Evolutionary conservation across 2,797 vertebrate genomes (phyloP).

Genomic region (Novumbra hubbsi): DNA sequence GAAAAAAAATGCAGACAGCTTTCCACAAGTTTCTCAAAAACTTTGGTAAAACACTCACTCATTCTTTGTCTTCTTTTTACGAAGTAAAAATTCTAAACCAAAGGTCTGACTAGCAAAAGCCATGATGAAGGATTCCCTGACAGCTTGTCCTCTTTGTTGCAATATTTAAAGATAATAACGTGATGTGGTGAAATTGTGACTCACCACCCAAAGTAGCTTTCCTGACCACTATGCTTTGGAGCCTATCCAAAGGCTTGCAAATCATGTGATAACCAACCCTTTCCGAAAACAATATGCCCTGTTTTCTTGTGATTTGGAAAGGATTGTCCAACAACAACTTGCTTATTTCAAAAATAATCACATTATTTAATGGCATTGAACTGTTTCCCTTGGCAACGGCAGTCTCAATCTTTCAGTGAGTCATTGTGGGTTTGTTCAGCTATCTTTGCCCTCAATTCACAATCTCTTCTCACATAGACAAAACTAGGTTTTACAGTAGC

Average conservation of each 20-base stretch:
- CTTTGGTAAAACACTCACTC: constrained; percentile 56
- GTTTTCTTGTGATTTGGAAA: constrained; percentile 49
- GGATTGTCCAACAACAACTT: constrained; percentile 16
- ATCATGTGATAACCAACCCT: constrained; percentile 23
- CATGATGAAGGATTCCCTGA: constrained; percentile 53
- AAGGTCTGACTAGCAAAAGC: constrained; percentile 73
- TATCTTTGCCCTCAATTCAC: constrained; percentile 15
- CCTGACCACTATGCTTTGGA: not conserved
- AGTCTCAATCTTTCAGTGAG: not conserved
- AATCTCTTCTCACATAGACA: constrained; percentile 24
- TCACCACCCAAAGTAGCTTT: not conserved
- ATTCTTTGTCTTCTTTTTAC: constrained; percentile 21
- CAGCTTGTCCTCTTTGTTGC: not conserved
- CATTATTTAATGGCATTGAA: constrained; percentile 7
- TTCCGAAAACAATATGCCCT: constrained; percentile 41
- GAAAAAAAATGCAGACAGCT: not conserved
- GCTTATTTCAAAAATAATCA: constrained; percentile 24
- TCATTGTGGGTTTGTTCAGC: constrained; percentile 46
- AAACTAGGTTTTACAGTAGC: not conserved
- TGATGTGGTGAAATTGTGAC: not conserved
- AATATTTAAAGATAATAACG: not conserved
- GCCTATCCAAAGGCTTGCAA: constrained; percentile 12
- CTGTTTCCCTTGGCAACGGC: constrained; percentile 29
- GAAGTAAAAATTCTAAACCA: constrained; percentile 51
- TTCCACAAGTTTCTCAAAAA: not conserved